These are phyloP conservation scores for Carposina sasakii DNA, from an alignment of 1,140 invertebrate genomes.

Conservation along the genomic window DNA sequence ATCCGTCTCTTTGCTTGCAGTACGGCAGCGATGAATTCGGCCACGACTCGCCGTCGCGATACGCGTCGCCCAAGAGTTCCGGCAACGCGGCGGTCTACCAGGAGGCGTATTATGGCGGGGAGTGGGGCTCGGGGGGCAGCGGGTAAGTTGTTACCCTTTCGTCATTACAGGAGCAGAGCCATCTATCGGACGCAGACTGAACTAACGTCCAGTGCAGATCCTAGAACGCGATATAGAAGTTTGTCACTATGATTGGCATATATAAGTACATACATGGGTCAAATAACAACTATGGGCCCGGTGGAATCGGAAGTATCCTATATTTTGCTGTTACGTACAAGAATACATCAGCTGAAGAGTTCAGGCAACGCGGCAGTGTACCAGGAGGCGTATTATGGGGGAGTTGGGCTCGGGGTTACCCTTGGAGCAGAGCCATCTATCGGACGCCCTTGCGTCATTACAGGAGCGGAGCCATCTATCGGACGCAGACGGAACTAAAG, in stretches of 20 bases:
- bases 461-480: too few relatives aligned
- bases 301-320: too few relatives aligned
- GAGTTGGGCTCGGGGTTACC: slow-evolving; percentile 60
- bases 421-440: slow-evolving; percentile 74
- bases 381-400: slow-evolving; percentile 74
- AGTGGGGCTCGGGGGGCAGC: slow-evolving; percentile 59
- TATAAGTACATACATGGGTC: too few relatives aligned
- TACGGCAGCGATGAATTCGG: slow-evolving; percentile 93
- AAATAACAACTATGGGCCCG: too few relatives aligned
- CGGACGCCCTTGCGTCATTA: slow-evolving; percentile 69
- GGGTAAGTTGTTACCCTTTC: too few relatives aligned
- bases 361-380: slow-evolving; percentile 64
- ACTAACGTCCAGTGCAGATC: too few relatives aligned
- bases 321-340: too few relatives aligned
- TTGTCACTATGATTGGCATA: too few relatives aligned
- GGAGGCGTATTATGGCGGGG: slow-evolving; percentile 75
- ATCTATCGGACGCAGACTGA: too few relatives aligned
- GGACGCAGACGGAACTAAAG: too few relatives aligned
- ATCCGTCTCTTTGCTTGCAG: slow-evolving; percentile 72
- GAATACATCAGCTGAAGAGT: slow-evolving; percentile 84
- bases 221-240: too few relatives aligned
- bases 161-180: too few relatives aligned
- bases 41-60: slow-evolving; percentile 83
- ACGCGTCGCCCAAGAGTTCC: slow-evolving; percentile 86
- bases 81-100: slow-evolving; percentile 61